phyloP scores from a whole-genome alignment of 2,888 invertebrate genomes.

The Latrodectus elegans region DNA sequence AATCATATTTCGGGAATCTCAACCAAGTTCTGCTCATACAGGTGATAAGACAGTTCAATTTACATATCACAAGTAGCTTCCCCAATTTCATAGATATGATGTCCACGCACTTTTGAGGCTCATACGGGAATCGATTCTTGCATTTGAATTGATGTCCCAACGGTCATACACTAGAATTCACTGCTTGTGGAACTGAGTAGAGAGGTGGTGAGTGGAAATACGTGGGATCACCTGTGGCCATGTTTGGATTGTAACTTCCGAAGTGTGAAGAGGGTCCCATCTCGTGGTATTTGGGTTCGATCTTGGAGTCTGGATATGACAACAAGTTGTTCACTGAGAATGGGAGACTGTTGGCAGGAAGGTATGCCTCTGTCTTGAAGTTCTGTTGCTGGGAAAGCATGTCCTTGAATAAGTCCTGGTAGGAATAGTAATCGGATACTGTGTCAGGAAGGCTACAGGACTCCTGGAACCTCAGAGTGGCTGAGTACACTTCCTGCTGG shows the following conservation, averaged over 20 bases:
- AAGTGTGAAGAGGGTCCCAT: constrained; percentile 47
- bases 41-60: too few relatives aligned
- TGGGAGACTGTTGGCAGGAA: constrained; percentile 82
- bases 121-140: too few relatives aligned
- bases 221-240: constrained; percentile 20
- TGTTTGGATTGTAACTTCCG: constrained; percentile 25
- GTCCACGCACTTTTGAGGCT: too few relatives aligned
- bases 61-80: too few relatives aligned
- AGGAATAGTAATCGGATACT: constrained; percentile 73
- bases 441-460: constrained; percentile 73
- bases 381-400: constrained; percentile 3
- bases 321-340: constrained; percentile 95
- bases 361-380: constrained; percentile 67
- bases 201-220: constrained; percentile 17
- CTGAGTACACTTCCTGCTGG: constrained; percentile 38
- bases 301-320: constrained; percentile 76
- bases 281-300: constrained; percentile 68
- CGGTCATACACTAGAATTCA: constrained; percentile 20
- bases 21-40: too few relatives aligned
- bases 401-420: constrained; percentile 75
- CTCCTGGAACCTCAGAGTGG: constrained; percentile 7
- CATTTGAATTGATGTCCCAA: too few relatives aligned
- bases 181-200: constrained; percentile 32
- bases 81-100: too few relatives aligned
- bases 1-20: too few relatives aligned